phyloP scores from a whole-genome alignment of 2,888 invertebrate genomes.

The Macrophya alboannulata region DNA sequence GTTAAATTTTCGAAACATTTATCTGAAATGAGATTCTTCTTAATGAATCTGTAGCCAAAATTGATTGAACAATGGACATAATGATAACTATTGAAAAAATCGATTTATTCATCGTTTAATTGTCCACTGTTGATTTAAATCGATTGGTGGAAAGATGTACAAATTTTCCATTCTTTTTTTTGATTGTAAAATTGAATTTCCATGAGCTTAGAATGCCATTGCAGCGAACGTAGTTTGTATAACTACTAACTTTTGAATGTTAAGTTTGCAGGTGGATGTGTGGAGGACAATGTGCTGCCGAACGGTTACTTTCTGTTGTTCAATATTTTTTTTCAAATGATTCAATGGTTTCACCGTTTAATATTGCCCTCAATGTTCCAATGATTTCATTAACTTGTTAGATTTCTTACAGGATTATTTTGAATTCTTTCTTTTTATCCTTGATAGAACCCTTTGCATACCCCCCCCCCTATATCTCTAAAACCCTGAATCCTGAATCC shows the following conservation, averaged over 20 bases:
- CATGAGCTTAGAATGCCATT: neutral
- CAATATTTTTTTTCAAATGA: slow-evolving; percentile 41
- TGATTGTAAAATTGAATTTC: neutral
- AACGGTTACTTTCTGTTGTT: slow-evolving; percentile 59
- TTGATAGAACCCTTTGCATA: slow-evolving; percentile 55
- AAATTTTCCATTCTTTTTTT: neutral
- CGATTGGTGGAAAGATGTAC: neutral
- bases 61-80: too few species aligned
- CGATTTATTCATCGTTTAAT: neutral
- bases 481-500: neutral
- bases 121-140: neutral
- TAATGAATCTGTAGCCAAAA: neutral
- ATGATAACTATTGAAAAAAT: neutral
- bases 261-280: slow-evolving; percentile 77
- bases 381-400: slow-evolving; percentile 55
- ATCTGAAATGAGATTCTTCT: neutral
- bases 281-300: slow-evolving; percentile 48
- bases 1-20: neutral
- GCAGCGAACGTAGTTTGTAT: slow-evolving; percentile 12
- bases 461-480: slow-evolving; percentile 59
- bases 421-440: slow-evolving; percentile 58
- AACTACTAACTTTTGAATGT: slow-evolving; percentile 70
- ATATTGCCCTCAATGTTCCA: slow-evolving; percentile 66
- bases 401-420: slow-evolving; percentile 70
- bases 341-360: slow-evolving; percentile 59